These are phyloP conservation scores for Pachliopta kotzebuea DNA, from an alignment of 2,888 invertebrate genomes.

Conservation along the genomic window DNA sequence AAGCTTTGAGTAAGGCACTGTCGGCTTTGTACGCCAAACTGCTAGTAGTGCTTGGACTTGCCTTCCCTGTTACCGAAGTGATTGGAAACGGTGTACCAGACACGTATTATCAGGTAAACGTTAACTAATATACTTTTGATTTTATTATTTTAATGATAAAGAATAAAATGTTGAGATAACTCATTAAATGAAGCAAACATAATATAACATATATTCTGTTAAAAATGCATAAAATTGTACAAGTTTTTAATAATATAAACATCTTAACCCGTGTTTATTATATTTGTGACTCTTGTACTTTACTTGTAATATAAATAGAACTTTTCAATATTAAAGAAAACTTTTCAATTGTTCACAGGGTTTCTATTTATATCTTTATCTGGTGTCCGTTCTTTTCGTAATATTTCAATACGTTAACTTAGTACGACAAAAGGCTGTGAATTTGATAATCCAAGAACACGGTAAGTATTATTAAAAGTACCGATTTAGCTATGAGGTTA, in stretches of 20 bases:
- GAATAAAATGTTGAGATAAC: no score
- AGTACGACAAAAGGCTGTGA: slow-evolving; percentile 83
- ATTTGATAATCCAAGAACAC: slow-evolving; percentile 78
- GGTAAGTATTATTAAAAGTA: slow-evolving; percentile 49
- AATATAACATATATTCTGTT: no score
- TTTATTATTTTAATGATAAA: background rate
- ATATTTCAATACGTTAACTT: slow-evolving; percentile 85
- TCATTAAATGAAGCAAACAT: no score
- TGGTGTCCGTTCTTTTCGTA: slow-evolving; percentile 88
- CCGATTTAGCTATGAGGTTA: slow-evolving; percentile 12
- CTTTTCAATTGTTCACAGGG: slow-evolving; percentile 76
- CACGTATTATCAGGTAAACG: slow-evolving; percentile 84
- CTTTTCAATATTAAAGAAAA: background rate
- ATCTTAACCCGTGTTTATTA: background rate
- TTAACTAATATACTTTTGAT: slow-evolving; percentile 16
- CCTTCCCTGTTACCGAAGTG: slow-evolving; percentile 93
- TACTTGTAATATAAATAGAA: no score
- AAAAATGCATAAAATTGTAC: no score
- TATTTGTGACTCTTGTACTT: background rate
- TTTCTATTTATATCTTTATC: slow-evolving; percentile 91
- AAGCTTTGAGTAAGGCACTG: slow-evolving; percentile 85
- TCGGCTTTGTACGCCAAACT: slow-evolving; percentile 93
- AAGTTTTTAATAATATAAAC: no score
- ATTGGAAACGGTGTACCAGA: slow-evolving; percentile 88
- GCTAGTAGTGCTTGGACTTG: slow-evolving; percentile 90